Evolutionary conservation across 2,113 vertebrate genomes (phyloP), one percentile per base, ranked within the genome.

Genomic region (Corythornis cristatus): DNA sequence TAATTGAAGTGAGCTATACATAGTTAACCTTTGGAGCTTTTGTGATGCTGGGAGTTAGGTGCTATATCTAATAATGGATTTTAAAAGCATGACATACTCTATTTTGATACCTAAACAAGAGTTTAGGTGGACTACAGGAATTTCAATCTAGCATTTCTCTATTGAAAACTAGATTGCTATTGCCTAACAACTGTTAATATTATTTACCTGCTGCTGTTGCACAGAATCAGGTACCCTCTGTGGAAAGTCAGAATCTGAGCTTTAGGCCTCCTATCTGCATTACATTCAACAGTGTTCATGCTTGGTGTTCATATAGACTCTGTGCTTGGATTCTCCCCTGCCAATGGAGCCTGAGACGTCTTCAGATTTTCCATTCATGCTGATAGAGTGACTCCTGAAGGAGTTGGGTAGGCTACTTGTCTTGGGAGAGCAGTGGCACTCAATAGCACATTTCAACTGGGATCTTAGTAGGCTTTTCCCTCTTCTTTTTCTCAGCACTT

Each of bases 1-100:
- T 91, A 96, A 93, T 89, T 92, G 83, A 93, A 89, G 75, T 74
- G 82, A 96, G 18, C 70, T 66, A 62, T 72, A 26, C 11, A 83
- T 89, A 88, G 43, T 78, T 91, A 95, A 95, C 43, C 66, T 95
- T 85, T 92, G 82, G 33, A 82, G 40, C 25, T 83, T 53, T 87
- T 64, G 53, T n/a, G 51, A 18, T 75, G 46, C 45, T 79, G 74
- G 70, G 23, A 50, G 33, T 77, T 57, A 84, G 68, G 31, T 74
- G 45, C 40, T 58, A 3, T 43, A 67, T 66, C 33, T 86, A 74
- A 40, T 60, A 64, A 67, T 35, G 20, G 9, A 43, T 72, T 84
- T 79, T 81, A 72, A 82, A 88, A 72, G 12, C 15, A 72, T 76
- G 15, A 23, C 8, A 35, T 5, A 35, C 68, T 6, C 7, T 61